These are phyloP conservation scores for Sebastes matsubarae DNA, from an alignment of 2,797 vertebrate genomes.

Conservation along the genomic window DNA sequence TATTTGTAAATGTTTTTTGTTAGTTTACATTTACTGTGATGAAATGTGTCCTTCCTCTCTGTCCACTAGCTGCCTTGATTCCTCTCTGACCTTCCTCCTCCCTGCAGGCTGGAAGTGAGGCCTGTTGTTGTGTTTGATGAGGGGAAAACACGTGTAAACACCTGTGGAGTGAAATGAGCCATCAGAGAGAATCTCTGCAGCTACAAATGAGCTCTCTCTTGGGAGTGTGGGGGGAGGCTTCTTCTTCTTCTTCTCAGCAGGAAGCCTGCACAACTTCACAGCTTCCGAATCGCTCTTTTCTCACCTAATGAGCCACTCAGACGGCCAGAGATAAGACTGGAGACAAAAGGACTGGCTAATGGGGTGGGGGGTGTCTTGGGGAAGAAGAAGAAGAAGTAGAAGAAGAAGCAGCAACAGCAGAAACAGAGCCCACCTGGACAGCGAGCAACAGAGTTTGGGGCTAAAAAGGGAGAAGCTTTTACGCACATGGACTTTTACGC, in stretches of 20 bases:
- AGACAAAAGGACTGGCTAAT: constrained; percentile 56
- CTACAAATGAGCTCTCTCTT: constrained; percentile 23
- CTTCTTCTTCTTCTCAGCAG: constrained; percentile 49
- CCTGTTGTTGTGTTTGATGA: constrained; percentile 11
- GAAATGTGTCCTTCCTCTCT: not conserved
- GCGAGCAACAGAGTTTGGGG: not conserved
- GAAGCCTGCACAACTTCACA: constrained; percentile 34
- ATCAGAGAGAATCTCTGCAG: not conserved
- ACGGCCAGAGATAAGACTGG: constrained; percentile 41
- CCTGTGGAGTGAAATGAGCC: constrained; percentile 35
- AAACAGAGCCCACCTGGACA: constrained; percentile 3
- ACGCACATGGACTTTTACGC: constrained; percentile 53
- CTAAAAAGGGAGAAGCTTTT: constrained; percentile 2
- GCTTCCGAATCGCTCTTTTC: constrained; percentile 61
- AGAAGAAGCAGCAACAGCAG: not conserved
- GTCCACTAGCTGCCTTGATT: not conserved
- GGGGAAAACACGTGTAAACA: constrained; percentile 33
- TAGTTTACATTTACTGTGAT: no score
- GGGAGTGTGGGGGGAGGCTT: not conserved
- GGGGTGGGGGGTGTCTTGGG: constrained; percentile 18
- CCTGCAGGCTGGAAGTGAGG: constrained; percentile 14
- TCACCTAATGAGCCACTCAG: constrained; percentile 63
- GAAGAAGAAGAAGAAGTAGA: not conserved
- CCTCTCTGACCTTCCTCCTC: not conserved
- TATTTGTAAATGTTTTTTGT: no score